Evolutionary conservation across 2,113 vertebrate species (phyloP).

Genomic region (Prochilodus magdalenae): DNA sequence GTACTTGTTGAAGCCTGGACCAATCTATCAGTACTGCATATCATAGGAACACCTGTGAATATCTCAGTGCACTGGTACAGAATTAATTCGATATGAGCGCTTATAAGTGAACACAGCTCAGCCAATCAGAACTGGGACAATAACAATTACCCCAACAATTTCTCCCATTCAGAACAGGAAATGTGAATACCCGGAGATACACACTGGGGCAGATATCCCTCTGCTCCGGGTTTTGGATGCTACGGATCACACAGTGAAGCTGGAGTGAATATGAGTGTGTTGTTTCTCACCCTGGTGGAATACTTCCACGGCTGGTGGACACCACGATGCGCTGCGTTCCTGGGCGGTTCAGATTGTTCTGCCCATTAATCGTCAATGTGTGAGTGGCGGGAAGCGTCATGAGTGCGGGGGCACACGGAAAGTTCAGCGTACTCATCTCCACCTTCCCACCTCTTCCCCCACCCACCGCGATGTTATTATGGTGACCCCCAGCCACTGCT

Average conservation of each 20-base stretch:
- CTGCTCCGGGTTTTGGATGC: not conserved
- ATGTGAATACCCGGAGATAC: too few species aligned
- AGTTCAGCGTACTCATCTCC: conserved; percentile 73
- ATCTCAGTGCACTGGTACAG: too few species aligned
- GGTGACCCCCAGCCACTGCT: conserved; percentile 49
- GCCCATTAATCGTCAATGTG: conserved; percentile 81
- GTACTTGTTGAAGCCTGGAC: too few species aligned
- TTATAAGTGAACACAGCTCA: too few species aligned
- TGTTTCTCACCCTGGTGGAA: conserved; percentile 88
- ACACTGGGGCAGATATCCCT: too few species aligned
- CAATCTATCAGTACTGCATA: too few species aligned
- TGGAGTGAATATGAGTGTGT: conserved; percentile 36
- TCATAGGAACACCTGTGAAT: too few species aligned
- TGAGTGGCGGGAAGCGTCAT: conserved; percentile 68
- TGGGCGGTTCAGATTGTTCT: conserved; percentile 94
- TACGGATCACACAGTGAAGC: not conserved
- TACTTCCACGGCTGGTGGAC: conserved; percentile 79
- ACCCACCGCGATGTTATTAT: conserved; percentile 70
- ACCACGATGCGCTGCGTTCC: conserved; percentile 84
- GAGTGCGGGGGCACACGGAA: conserved; percentile 71
- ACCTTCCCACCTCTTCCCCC: conserved; percentile 77
- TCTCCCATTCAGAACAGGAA: too few species aligned
- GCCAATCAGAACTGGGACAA: too few species aligned
- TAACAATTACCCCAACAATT: too few species aligned
- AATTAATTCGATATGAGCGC: too few species aligned